Percentiles rank a stretch among this genome's conserved stretches.
These are phyloP conservation scores for Mesoligia furuncula DNA, from an alignment of 2,888 invertebrate species.

Conservation along the genomic window DNA sequence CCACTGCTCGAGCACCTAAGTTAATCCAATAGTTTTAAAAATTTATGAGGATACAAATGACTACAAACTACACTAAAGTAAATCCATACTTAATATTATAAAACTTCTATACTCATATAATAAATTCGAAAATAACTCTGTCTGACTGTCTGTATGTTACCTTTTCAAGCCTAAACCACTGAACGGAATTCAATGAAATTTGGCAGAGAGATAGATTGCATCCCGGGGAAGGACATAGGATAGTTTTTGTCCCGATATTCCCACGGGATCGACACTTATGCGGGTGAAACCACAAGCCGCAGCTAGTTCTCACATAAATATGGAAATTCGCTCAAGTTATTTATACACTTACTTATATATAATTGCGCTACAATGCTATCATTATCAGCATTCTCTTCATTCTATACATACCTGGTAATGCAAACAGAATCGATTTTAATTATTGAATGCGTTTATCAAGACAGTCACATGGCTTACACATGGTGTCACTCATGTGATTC, in stretches of 20 bases:
- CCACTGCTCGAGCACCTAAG: too few relatives aligned
- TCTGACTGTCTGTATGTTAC: too few relatives aligned
- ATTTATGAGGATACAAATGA: not conserved
- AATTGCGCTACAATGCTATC: not conserved
- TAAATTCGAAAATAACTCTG: too few relatives aligned
- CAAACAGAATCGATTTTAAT: slow-evolving; percentile 10
- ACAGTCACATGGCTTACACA: slow-evolving; percentile 14
- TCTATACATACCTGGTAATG: slow-evolving; percentile 9
- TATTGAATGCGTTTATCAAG: not conserved
- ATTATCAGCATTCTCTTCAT: slow-evolving; percentile 7
- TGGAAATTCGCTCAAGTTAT: slow-evolving; percentile 3
- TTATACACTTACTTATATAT: not conserved
- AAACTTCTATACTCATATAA: too few relatives aligned
- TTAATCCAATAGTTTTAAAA: not conserved
- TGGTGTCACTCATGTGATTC: not conserved
- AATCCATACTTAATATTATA: too few relatives aligned
- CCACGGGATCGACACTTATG: too few relatives aligned
- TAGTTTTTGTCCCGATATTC: too few relatives aligned
- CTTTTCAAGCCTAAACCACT: too few relatives aligned
- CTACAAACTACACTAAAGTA: not conserved
- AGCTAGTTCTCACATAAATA: not conserved
- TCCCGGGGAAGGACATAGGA: too few relatives aligned
- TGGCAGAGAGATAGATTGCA: too few relatives aligned
- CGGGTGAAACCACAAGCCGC: too few relatives aligned
- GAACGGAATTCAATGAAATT: too few relatives aligned